A percentile compares a stretch with the other conserved stretches of the same genome.
These are phyloP conservation scores for Xiphophorus couchianus DNA, from an alignment of 2,113 vertebrate genomes.

Conservation along the genomic window DNA sequence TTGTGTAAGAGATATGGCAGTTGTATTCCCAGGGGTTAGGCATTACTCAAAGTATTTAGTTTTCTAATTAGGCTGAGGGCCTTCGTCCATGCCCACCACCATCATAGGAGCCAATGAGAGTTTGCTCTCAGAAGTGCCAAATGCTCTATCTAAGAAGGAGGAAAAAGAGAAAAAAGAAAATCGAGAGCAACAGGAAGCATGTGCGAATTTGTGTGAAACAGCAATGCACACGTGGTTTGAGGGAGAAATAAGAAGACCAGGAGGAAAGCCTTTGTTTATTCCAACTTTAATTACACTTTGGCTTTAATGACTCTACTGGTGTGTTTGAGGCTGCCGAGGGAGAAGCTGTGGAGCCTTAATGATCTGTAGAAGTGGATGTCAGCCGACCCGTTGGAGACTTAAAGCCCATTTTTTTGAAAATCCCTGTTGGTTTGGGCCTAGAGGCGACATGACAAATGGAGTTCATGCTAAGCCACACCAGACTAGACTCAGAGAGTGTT, in stretches of 20 bases:
- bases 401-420: slow-evolving; percentile 85
- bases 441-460: slow-evolving; percentile 82
- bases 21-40: slow-evolving; percentile 89
- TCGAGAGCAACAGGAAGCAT: slow-evolving; percentile 36
- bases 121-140: slow-evolving; percentile 73
- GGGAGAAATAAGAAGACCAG: slow-evolving; percentile 66
- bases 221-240: slow-evolving; percentile 48
- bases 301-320: slow-evolving; percentile 83
- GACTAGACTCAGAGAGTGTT: slow-evolving; percentile 59
- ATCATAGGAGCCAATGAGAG: slow-evolving; percentile 72
- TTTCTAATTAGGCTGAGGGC: slow-evolving; percentile 93
- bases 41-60: slow-evolving; percentile 95
- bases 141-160: slow-evolving; percentile 57
- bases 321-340: slow-evolving; percentile 74
- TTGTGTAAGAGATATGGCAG: slow-evolving; percentile 93
- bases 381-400: slow-evolving; percentile 85
- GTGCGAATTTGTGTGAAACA: slow-evolving; percentile 57
- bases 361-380: slow-evolving; percentile 87
- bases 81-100: slow-evolving; percentile 75
- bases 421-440: slow-evolving; percentile 84
- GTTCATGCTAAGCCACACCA: slow-evolving; percentile 68
- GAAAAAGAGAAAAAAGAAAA: slow-evolving; percentile 45
- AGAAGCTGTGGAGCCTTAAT: slow-evolving; percentile 85
- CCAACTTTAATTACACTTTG: slow-evolving; percentile 92
- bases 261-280: slow-evolving; percentile 87